Conservation (phyloP, 2,888 invertebrate species). For the Drosophila anceps region DNA sequence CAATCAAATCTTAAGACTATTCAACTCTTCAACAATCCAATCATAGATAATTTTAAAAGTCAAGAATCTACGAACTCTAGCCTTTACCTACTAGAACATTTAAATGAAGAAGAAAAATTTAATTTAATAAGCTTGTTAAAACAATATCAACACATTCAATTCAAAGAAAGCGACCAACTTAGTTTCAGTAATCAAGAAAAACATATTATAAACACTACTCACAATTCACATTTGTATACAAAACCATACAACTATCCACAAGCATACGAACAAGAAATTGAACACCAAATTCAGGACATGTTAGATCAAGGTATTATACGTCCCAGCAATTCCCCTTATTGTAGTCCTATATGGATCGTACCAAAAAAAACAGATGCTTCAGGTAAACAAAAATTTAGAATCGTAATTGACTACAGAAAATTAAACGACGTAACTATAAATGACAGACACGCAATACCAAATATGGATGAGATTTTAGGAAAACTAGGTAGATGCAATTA, state of each 20-base stretch:
- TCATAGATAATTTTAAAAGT: neutral
- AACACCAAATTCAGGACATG: neutral
- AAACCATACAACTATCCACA: constrained; percentile 1
- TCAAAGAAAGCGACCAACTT: neutral
- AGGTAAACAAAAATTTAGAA: too few relatives aligned
- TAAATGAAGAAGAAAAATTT: constrained; percentile 4
- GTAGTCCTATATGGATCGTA: neutral
- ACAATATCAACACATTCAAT: neutral
- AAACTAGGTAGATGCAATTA: constrained; percentile 19
- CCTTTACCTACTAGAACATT: neutral
- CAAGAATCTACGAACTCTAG: too few relatives aligned
- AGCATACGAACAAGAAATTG: neutral
- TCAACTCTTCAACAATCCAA: neutral
- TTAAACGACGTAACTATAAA: too few relatives aligned
- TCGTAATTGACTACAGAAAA: too few relatives aligned
- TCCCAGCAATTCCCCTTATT: neutral
- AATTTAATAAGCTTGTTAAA: neutral
- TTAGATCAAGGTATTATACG: neutral
- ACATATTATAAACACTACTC: too few relatives aligned
- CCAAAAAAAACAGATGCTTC: constrained; percentile 4
- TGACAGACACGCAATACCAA: too few relatives aligned
- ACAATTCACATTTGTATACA: too few relatives aligned
- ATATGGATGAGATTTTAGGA: too few relatives aligned
- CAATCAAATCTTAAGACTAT: too few relatives aligned
- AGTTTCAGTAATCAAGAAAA: neutral